Evolutionary conservation across 2,888 invertebrate genomes (phyloP).

Genomic region (Andrena minutula): DNA sequence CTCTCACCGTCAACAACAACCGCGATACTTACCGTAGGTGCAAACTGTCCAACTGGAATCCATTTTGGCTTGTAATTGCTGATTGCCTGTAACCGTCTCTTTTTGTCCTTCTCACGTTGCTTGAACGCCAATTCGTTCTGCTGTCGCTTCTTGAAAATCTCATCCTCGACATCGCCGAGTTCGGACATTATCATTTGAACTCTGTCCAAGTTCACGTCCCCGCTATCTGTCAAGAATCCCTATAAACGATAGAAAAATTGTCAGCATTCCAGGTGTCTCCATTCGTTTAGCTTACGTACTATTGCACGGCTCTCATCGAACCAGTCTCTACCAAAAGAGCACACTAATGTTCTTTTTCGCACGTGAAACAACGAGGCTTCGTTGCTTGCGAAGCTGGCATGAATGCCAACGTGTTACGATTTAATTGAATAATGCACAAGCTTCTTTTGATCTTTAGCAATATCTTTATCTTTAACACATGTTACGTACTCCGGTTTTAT

Average conservation of each 20-base stretch:
- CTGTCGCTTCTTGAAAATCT: constrained; percentile 97
- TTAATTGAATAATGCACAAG: too few relatives aligned
- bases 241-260: constrained; percentile 79
- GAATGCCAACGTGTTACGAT: too few relatives aligned
- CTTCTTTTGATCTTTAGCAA: neutral
- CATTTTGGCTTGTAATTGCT: constrained; percentile 89
- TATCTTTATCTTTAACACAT: constrained; percentile 15
- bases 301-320: neutral
- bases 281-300: neutral
- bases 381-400: too few relatives aligned
- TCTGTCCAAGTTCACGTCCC: constrained; percentile 95
- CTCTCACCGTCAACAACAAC: neutral
- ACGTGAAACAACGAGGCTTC: too few relatives aligned
- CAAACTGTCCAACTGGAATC: constrained; percentile 91
- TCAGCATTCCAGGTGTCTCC: neutral
- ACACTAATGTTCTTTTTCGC: too few relatives aligned
- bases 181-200: constrained; percentile 98
- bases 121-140: constrained; percentile 93
- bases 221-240: constrained; percentile 98
- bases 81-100: constrained; percentile 86
- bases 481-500: constrained; percentile 92
- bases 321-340: neutral
- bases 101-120: constrained; percentile 91
- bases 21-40: constrained; percentile 88
- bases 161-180: constrained; percentile 97